A percentile compares a stretch with the other conserved stretches of the same genome.
These are phyloP conservation scores for Leptonema lineaticorne DNA, from an alignment of 1,140 invertebrate genomes.

Conservation along the genomic window DNA sequence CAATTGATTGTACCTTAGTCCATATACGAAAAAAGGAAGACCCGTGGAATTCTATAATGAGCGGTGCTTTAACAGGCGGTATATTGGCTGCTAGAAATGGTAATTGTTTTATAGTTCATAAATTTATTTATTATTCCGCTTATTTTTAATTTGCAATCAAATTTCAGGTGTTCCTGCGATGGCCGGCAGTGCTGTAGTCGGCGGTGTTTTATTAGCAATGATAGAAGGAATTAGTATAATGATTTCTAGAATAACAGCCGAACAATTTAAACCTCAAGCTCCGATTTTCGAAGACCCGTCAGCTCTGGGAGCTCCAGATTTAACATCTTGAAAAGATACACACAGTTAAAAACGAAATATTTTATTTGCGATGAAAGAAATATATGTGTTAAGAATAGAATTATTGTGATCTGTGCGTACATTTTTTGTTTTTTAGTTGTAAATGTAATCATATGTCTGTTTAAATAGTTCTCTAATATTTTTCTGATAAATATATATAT, in stretches of 20 bases:
- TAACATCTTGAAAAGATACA: slow-evolving; percentile 45
- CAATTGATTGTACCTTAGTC: slow-evolving; percentile 94
- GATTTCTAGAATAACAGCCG: slow-evolving; percentile 84
- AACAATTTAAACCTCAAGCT: slow-evolving; percentile 82
- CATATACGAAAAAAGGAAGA: slow-evolving; percentile 96
- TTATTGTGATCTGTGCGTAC: too few relatives aligned
- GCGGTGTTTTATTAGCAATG: slow-evolving; percentile 89
- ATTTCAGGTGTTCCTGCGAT: slow-evolving; percentile 75
- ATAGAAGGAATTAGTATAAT: slow-evolving; percentile 97
- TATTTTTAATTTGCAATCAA: slow-evolving; percentile 8
- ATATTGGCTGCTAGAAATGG: slow-evolving; percentile 95
- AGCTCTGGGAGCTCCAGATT: slow-evolving; percentile 57
- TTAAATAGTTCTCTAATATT: too few relatives aligned
- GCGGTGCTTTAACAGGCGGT: slow-evolving; percentile 92
- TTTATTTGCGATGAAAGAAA: too few relatives aligned
- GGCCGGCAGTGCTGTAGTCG: slow-evolving; percentile 93
- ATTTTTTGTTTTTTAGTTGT: too few relatives aligned
- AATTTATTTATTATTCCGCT: background rate
- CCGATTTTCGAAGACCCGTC: slow-evolving; percentile 72
- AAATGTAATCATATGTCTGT: too few relatives aligned
- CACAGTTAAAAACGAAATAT: too few relatives aligned
- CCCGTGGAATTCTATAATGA: slow-evolving; percentile 97
- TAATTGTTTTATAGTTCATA: slow-evolving; percentile 33
- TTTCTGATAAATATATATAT: too few relatives aligned
- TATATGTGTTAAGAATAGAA: too few relatives aligned